phyloP scores from a whole-genome alignment of 92 coral and sea anemone genomes.

The Phenganax marumi region DNA sequence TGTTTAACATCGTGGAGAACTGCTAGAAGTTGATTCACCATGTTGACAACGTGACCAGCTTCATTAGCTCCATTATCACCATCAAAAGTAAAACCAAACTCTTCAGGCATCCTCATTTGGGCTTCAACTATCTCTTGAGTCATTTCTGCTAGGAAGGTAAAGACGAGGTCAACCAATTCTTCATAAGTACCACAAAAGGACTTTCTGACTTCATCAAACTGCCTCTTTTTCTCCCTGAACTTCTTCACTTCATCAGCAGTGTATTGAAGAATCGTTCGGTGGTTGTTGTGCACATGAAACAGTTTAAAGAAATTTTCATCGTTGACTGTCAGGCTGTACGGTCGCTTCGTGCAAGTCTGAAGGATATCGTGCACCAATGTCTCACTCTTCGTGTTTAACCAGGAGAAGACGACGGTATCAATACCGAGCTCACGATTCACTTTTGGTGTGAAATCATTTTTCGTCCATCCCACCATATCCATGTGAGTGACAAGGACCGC shows the following conservation, averaged over 20 bases:
- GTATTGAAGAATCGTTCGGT: constrained; percentile 48
- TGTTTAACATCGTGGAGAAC: background rate
- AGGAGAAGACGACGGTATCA: constrained; percentile 56
- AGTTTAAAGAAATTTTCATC: constrained; percentile 45
- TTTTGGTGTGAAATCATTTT: constrained; percentile 39
- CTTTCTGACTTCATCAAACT: constrained; percentile 47
- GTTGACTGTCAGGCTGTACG: constrained; percentile 43
- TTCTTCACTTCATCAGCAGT: constrained; percentile 56
- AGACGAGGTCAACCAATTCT: constrained; percentile 56
- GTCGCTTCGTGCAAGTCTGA: constrained; percentile 8
- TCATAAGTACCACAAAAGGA: constrained; percentile 36
- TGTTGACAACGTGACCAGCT: constrained; percentile 12
- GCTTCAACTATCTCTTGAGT: constrained; percentile 49
- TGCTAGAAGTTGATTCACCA: constrained; percentile 7
- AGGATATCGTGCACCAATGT: constrained; percentile 33
- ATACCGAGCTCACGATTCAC: constrained; percentile 53
- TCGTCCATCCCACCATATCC: constrained; percentile 55
- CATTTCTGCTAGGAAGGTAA: constrained; percentile 58
- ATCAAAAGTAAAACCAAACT: background rate
- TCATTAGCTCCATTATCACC: background rate
- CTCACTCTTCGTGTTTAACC: constrained; percentile 23
- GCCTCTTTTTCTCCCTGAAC: constrained; percentile 32
- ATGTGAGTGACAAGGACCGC: constrained; percentile 63
- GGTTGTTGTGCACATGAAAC: constrained; percentile 47
- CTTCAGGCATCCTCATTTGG: background rate